phyloP scores from a whole-genome alignment of 1,140 invertebrate genomes.

The Listronotus oregonensis region DNA sequence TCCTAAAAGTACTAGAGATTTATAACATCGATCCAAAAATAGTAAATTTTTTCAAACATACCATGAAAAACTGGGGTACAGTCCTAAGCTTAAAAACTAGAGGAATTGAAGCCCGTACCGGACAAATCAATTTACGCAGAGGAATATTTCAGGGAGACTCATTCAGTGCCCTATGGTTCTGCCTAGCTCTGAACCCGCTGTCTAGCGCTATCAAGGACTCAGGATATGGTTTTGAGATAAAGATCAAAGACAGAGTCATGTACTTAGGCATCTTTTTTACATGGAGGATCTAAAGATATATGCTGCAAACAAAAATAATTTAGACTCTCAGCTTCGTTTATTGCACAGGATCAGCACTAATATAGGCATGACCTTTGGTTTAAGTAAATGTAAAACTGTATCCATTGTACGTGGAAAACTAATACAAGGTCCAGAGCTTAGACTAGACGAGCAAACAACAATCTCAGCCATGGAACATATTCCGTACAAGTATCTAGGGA shows the following conservation, averaged over 20 bases:
- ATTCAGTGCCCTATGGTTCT: background rate
- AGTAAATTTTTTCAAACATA: background rate
- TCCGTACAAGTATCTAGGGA: too few relatives aligned
- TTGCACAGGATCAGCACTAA: background rate
- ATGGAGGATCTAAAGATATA: background rate
- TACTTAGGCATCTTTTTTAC: background rate
- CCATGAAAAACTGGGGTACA: too few relatives aligned
- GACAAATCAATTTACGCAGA: too few relatives aligned
- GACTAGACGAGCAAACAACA: background rate
- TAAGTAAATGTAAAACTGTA: background rate
- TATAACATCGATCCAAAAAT: conserved; percentile 31
- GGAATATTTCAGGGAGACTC: background rate
- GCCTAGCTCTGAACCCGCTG: background rate
- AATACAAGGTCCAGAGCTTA: background rate
- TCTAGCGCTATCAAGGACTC: background rate
- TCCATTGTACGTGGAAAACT: background rate
- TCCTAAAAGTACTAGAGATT: conserved; percentile 35
- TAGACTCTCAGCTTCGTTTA: background rate
- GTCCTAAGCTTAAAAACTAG: too few relatives aligned
- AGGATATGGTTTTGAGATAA: background rate
- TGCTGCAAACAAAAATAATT: background rate
- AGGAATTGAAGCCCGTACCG: too few relatives aligned
- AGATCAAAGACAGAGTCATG: background rate
- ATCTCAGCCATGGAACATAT: background rate
- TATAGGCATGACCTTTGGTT: background rate